phyloP scores from a whole-genome alignment of 2,113 vertebrate species.

The Corythornis cristatus region DNA sequence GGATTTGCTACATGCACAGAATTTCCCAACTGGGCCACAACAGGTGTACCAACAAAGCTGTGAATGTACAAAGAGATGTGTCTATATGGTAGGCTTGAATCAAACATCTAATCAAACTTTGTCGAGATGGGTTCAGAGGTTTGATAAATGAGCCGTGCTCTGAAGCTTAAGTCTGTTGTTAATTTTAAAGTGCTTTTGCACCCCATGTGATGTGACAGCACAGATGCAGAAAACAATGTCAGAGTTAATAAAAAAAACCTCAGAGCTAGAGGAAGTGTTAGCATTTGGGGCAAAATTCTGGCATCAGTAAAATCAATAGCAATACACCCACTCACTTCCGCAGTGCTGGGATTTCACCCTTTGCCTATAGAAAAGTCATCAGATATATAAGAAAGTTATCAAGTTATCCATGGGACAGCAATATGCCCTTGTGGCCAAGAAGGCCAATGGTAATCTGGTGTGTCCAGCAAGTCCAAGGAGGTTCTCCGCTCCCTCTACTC shows the following conservation, averaged over 20 bases:
- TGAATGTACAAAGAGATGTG: not conserved
- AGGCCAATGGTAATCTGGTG: no score
- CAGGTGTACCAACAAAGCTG: constrained; percentile 19
- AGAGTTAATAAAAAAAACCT: not conserved
- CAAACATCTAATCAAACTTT: not conserved
- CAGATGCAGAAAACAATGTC: not conserved
- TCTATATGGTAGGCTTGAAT: not conserved
- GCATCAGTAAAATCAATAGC: not conserved
- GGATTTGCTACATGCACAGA: constrained; percentile 17
- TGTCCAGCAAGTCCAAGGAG: no score
- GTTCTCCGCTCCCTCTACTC: no score
- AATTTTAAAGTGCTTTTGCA: not conserved
- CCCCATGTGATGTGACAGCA: not conserved
- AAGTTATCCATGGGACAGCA: no score
- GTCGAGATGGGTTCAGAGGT: not conserved
- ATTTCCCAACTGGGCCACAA: not conserved
- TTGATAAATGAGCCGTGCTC: not conserved
- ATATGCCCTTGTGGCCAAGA: no score
- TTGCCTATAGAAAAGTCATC: not conserved
- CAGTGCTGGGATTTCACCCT: not conserved
- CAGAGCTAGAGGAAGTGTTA: not conserved
- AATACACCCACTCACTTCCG: not conserved
- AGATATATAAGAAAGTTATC: not conserved
- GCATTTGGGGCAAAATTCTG: constrained; percentile 25
- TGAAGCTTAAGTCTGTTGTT: not conserved